Evolutionary conservation across 2,888 invertebrate species (phyloP).

Genomic region (Labia minor): DNA sequence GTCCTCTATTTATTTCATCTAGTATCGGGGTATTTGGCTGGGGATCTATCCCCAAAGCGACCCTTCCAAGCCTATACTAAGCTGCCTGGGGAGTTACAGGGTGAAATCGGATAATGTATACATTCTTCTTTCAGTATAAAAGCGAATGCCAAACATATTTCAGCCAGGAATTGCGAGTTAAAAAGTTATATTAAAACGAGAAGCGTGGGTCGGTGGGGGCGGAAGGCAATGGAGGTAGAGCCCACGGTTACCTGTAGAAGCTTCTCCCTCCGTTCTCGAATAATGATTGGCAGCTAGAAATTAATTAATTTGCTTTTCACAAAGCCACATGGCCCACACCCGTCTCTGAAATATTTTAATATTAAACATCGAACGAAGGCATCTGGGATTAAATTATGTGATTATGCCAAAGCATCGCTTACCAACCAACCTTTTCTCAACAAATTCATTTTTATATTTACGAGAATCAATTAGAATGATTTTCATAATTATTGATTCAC

Average conservation of each 20-base stretch:
- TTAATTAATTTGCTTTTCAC: constrained; percentile 18
- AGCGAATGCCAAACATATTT: constrained; percentile 30
- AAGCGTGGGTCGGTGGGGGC: constrained; percentile 20
- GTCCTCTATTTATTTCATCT: constrained; percentile 13
- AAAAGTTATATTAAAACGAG: constrained; percentile 29
- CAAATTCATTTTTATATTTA: constrained; percentile 16
- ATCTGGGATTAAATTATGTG: constrained; percentile 28
- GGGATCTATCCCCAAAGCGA: constrained; percentile 19
- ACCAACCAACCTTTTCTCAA: constrained; percentile 19
- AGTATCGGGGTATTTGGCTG: constrained; percentile 3
- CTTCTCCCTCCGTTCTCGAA: constrained; percentile 17
- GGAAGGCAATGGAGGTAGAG: not conserved
- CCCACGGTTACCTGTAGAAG: constrained; percentile 21
- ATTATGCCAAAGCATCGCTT: constrained; percentile 23
- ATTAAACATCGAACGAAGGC: constrained; percentile 26
- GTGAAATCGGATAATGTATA: constrained; percentile 28
- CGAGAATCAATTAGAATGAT: too few species aligned
- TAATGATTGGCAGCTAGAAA: constrained; percentile 29
- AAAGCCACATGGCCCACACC: constrained; percentile 27
- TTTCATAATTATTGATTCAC: too few species aligned
- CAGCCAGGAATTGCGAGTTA: constrained; percentile 28
- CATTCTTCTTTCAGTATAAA: constrained; percentile 29
- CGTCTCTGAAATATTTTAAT: constrained; percentile 29
- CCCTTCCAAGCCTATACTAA: constrained; percentile 16
- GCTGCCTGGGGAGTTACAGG: constrained; percentile 21